A percentile compares a stretch with the other conserved stretches of the same genome.
Evolutionary conservation across 2,113 vertebrate species (phyloP).

Genomic region (Etheostoma spectabile): DNA sequence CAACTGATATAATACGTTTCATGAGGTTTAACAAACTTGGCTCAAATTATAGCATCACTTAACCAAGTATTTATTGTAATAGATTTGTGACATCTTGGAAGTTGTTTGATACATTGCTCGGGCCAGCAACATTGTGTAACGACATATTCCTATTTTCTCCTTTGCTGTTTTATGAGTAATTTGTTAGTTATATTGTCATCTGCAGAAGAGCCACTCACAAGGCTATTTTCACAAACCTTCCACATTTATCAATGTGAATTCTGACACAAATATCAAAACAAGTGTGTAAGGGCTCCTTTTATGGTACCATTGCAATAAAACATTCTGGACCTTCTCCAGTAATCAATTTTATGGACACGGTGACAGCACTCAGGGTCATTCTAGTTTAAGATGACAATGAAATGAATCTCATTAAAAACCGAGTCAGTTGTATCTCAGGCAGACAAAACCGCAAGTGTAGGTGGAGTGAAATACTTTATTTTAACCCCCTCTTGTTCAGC

Average conservation of each 20-base stretch:
- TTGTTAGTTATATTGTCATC: constrained; percentile 43
- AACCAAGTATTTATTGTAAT: constrained; percentile 19
- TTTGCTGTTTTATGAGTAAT: constrained; percentile 32
- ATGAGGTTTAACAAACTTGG: constrained; percentile 7
- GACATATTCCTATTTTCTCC: constrained; percentile 35
- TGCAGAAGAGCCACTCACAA: constrained; percentile 24
- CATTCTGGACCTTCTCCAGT: constrained; percentile 20
- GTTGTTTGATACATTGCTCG: constrained; percentile 29
- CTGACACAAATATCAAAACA: constrained; percentile 57
- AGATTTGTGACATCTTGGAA: constrained; percentile 18
- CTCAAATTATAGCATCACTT: constrained; percentile 25
- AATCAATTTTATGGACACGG: constrained; percentile 35
- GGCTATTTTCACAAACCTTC: constrained; percentile 37
- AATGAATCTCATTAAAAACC: neutral
- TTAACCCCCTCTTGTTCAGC: neutral
- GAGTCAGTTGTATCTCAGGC: neutral
- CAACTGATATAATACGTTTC: constrained; percentile 23
- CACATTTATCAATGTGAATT: constrained; percentile 49
- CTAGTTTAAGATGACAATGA: constrained; percentile 10
- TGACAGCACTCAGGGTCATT: constrained; percentile 29
- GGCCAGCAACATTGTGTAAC: constrained; percentile 23
- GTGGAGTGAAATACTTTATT: neutral
- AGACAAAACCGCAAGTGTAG: neutral
- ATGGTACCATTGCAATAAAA: constrained; percentile 48
- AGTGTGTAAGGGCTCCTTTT: constrained; percentile 21